These are phyloP conservation scores for Brachionus asplanchnoidis DNA, from an alignment of 1,140 invertebrate species.

Conservation along the genomic window DNA sequence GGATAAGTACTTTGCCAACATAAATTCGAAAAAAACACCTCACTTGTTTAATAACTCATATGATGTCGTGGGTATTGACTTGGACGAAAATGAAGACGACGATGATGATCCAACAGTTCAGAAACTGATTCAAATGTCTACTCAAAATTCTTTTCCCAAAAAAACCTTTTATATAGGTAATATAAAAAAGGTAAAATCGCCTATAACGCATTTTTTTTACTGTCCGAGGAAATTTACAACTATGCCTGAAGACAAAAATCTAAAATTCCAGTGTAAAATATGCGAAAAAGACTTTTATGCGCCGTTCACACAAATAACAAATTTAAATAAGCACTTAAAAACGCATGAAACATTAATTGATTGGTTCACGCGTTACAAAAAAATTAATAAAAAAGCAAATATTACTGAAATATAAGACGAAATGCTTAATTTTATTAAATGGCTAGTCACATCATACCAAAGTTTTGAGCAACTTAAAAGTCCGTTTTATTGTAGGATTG, in stretches of 20 bases:
- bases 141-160: neutral
- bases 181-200: neutral
- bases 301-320: neutral
- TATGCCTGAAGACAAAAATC: neutral
- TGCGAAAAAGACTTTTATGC: neutral
- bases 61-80: neutral
- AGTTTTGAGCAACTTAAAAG: neutral
- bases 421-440: constrained; percentile 8
- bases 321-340: constrained; percentile 16
- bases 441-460: neutral
- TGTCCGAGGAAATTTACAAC: neutral
- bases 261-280: neutral
- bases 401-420: neutral
- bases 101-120: neutral
- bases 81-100: neutral
- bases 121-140: neutral
- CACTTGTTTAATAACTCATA: neutral
- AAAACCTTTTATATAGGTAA: neutral
- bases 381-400: neutral
- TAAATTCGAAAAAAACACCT: neutral
- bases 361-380: neutral
- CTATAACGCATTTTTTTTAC: neutral
- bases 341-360: neutral
- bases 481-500: neutral
- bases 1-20: neutral